phyloP scores from a whole-genome alignment of 1,140 invertebrate species.

The Hylyphantes graminicola region DNA sequence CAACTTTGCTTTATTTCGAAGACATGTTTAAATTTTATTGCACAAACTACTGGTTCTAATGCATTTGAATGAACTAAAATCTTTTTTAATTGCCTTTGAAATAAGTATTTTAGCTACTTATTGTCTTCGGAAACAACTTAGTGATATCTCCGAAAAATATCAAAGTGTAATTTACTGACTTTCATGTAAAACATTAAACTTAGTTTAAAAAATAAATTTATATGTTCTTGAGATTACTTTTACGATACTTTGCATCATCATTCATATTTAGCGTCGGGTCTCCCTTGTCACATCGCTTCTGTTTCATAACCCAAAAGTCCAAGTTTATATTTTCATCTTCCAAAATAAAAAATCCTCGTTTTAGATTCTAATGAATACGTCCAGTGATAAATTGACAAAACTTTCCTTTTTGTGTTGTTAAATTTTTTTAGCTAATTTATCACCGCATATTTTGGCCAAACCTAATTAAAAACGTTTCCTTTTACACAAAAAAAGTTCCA shows the following conservation, averaged over 20 bases:
- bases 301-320: not conserved
- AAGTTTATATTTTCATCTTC: not conserved
- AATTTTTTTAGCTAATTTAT: slow-evolving; percentile 16
- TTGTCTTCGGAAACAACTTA: too few species aligned
- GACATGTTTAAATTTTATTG: too few species aligned
- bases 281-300: not conserved
- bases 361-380: slow-evolving; percentile 14
- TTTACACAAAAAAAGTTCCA: not conserved
- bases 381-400: slow-evolving; percentile 18
- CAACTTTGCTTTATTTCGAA: too few species aligned
- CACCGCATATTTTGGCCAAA: not conserved
- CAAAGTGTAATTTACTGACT: too few species aligned
- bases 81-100: too few species aligned
- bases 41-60: too few species aligned
- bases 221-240: too few species aligned
- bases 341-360: not conserved
- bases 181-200: too few species aligned
- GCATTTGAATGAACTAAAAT: too few species aligned
- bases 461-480: slow-evolving; percentile 28
- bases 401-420: not conserved
- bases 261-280: slow-evolving; percentile 1
- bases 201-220: too few species aligned
- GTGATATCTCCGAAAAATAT: too few species aligned
- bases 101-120: too few species aligned
- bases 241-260: not conserved